Conservation (phyloP, 2,113 vertebrate genomes). For the Sebastes fasciatus region DNA sequence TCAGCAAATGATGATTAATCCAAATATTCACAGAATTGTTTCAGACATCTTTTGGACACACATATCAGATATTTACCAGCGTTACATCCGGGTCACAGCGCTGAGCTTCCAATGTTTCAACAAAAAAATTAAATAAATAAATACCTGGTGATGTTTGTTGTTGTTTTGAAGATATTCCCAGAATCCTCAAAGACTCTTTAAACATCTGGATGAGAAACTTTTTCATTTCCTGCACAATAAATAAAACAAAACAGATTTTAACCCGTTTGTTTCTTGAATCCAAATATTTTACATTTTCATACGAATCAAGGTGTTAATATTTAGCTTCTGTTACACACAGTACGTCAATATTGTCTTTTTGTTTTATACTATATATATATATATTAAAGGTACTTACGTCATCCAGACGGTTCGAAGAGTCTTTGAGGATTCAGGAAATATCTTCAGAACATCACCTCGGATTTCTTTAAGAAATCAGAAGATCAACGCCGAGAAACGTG, state of each 20-base stretch:
- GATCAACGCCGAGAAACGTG: not conserved
- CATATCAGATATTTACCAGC: too few relatives aligned
- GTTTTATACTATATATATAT: too few relatives aligned
- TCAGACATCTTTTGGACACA: too few relatives aligned
- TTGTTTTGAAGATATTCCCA: not conserved
- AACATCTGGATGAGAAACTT: not conserved
- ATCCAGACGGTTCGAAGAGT: not conserved
- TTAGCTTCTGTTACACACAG: too few relatives aligned
- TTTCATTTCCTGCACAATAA: not conserved
- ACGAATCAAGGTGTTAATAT: not conserved
- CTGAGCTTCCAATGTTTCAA: not conserved
- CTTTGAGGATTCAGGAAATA: constrained; percentile 5
- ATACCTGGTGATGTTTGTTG: too few relatives aligned
- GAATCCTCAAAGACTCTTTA: not conserved
- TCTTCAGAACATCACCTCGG: not conserved
- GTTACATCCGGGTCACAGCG: too few relatives aligned
- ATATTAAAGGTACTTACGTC: not conserved
- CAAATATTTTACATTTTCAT: not conserved
- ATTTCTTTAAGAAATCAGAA: not conserved
- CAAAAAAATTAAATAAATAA: too few relatives aligned
- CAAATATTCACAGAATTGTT: too few relatives aligned
- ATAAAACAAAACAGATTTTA: not conserved
- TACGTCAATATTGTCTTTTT: not conserved
- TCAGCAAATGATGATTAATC: not conserved
- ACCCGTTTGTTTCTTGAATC: not conserved